A percentile compares a stretch with the other conserved stretches of the same genome.
Evolutionary conservation across 2,888 invertebrate species (phyloP).

Genomic region (Petrophora chlorosata): DNA sequence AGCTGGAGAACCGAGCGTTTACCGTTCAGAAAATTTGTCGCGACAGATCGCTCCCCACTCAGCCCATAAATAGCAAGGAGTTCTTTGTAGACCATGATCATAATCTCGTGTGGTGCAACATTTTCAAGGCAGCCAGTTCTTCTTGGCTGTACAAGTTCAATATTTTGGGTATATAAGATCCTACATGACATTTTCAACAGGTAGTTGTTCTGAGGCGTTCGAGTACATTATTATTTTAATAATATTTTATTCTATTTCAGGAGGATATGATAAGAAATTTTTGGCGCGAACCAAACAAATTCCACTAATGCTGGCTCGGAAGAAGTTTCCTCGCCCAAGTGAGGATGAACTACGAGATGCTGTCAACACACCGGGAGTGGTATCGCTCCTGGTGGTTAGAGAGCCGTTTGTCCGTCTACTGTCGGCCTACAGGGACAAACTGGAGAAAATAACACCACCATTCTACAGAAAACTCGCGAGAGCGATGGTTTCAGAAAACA

Average conservation of each 20-base stretch:
- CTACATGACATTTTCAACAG: too few relatives aligned
- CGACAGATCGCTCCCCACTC: conserved; percentile 52
- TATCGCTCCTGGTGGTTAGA: conserved; percentile 87
- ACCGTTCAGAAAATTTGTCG: conserved; percentile 78
- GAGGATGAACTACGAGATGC: conserved; percentile 85
- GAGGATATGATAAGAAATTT: conserved; percentile 84
- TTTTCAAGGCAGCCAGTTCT: conserved; percentile 91
- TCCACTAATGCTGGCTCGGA: conserved; percentile 87
- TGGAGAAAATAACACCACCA: conserved; percentile 87
- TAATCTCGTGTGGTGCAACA: conserved; percentile 89
- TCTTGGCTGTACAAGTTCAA: conserved; percentile 92
- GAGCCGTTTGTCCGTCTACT: conserved; percentile 89
- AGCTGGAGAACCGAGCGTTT: conserved; percentile 75
- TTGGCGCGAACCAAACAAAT: conserved; percentile 84
- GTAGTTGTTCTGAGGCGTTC: too few relatives aligned
- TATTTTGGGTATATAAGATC: conserved; percentile 85
- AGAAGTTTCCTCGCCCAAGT: conserved; percentile 87
- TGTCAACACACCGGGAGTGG: conserved; percentile 82
- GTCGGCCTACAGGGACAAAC: conserved; percentile 89
- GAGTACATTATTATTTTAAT: neutral
- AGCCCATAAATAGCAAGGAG: conserved; percentile 87
- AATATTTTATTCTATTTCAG: conserved; percentile 56
- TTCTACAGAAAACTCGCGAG: conserved; percentile 87
- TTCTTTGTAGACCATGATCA: conserved; percentile 88
- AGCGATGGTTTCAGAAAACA: conserved; percentile 85